Evolutionary conservation across 2,113 vertebrate species (phyloP), one percentile per base, ranked within the genome.

Genomic region (Cisticola juncidis): DNA sequence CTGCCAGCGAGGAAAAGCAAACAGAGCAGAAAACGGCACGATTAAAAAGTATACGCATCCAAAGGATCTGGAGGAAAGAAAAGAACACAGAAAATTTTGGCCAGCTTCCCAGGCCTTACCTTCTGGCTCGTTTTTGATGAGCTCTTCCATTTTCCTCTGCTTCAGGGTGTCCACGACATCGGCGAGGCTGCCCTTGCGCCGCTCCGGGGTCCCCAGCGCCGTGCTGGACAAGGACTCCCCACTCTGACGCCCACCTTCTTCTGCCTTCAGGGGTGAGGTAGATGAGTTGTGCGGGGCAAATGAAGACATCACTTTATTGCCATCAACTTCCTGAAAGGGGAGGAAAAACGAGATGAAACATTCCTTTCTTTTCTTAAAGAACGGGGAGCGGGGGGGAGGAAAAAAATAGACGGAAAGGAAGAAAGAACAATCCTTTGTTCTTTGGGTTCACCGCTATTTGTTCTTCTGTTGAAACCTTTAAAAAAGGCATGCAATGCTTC

Each of bases 131-230:
- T 99, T 99, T 97, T 99, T 99, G 95, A 99, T 99, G 96, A 99
- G 98, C 97, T 99, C 99, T 95, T 99, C 99, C 99, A 99, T 99
- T 98, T 99, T 99, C 91, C 99, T 98, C 90, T 99, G 99, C 92
- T 99, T 99, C 97, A 99, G 98, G 81, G 99, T 99, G 98, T 99
- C 99, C 91, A 99, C 99, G 48, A 99, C 99, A 25, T 99, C 99
- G 0, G 99, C 99, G 89, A 99, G 97, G 97, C 99, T 99, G 95
- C 99, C 99, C 97, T 99, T 99, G 95, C 99, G 99, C 58, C 99
- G 97, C 94, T 99, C 99, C 0, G 99, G 99, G 31, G 99, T 99
- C 31, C 99, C 99, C 91, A 99, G 97, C 56, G 98, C 94, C 6
- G 98, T 68, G 78, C 98, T 98, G 7, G 98, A 98, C 97, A 99